Evolutionary conservation across 2,797 vertebrate species (phyloP).

Genomic region (Synaphobranchus kaupii): DNA sequence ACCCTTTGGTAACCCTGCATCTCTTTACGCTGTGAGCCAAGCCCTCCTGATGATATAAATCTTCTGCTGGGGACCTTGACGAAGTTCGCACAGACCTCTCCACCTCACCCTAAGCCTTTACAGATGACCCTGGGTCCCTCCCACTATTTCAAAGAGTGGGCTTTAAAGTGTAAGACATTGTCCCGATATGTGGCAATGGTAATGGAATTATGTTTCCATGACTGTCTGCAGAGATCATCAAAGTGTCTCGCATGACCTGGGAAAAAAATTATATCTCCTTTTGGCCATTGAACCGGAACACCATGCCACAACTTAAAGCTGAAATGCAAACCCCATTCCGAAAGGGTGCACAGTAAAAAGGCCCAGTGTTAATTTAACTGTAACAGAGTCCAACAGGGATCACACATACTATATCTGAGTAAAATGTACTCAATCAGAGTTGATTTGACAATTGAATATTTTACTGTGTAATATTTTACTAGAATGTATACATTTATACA

Average conservation of each 20-base stretch:
- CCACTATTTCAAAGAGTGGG: not conserved
- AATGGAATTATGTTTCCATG: conserved; percentile 1
- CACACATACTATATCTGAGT: not conserved
- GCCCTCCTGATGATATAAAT: conserved; percentile 54
- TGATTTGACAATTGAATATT: not conserved
- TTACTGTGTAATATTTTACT: no score
- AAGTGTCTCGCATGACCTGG: not conserved
- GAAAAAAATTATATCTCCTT: not conserved
- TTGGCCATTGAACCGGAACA: not conserved
- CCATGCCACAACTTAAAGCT: not conserved
- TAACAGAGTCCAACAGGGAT: not conserved
- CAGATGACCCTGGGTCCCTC: conserved; percentile 1
- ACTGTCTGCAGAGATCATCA: not conserved
- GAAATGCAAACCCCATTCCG: not conserved
- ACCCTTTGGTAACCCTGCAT: conserved; percentile 58
- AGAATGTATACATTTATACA: no score
- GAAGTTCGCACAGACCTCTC: conserved; percentile 53
- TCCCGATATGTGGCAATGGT: not conserved
- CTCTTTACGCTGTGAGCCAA: conserved; percentile 50
- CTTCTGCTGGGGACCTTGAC: conserved; percentile 47
- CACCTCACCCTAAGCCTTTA: conserved; percentile 14
- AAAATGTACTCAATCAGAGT: not conserved
- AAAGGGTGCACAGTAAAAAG: not conserved
- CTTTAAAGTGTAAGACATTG: not conserved
- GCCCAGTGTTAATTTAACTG: not conserved